These are phyloP conservation scores for Myocastor coypus DNA, from an alignment of 2,113 vertebrate genomes.

Conservation along the genomic window DNA sequence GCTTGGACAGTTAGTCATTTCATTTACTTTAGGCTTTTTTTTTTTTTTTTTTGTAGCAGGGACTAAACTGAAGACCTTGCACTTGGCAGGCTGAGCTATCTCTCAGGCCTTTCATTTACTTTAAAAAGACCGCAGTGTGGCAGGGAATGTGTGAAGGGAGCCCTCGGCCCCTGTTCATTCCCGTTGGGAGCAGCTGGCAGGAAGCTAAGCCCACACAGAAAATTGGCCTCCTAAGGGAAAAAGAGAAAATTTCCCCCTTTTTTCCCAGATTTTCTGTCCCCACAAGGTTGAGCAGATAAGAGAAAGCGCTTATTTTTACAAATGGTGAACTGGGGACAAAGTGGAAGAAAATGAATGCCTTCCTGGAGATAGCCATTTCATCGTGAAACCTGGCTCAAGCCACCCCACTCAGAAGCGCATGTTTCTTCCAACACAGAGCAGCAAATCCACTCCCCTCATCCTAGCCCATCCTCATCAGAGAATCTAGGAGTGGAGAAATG, in stretches of 20 bases:
- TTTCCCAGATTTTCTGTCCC: conserved; percentile 12
- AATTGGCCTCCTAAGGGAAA: not conserved
- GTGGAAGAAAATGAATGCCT: not conserved
- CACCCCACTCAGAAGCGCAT: not conserved
- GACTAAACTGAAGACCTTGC: no score
- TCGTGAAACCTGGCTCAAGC: not conserved
- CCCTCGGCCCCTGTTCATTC: not conserved
- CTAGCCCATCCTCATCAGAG: conserved; percentile 6
- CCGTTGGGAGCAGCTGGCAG: not conserved
- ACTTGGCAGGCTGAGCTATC: no score
- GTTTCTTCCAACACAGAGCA: conserved; percentile 52
- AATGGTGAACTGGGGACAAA: not conserved
- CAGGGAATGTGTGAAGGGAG: not conserved
- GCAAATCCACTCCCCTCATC: conserved; percentile 12
- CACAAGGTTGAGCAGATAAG: not conserved
- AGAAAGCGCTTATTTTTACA: conserved; percentile 37
- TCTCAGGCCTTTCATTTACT: not conserved
- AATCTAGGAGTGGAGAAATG: conserved; percentile 38
- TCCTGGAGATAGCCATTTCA: conserved; percentile 35
- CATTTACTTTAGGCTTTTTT: not conserved
- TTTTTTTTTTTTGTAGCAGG: no score
- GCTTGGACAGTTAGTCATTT: conserved; percentile 9
- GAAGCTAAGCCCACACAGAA: not conserved
- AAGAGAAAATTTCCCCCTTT: no score
- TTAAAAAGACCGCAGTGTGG: not conserved